A percentile compares a stretch with the other conserved stretches of the same genome.
phyloP scores from a whole-genome alignment of 1,140 invertebrate genomes.

The Helicoverpa armigera region DNA sequence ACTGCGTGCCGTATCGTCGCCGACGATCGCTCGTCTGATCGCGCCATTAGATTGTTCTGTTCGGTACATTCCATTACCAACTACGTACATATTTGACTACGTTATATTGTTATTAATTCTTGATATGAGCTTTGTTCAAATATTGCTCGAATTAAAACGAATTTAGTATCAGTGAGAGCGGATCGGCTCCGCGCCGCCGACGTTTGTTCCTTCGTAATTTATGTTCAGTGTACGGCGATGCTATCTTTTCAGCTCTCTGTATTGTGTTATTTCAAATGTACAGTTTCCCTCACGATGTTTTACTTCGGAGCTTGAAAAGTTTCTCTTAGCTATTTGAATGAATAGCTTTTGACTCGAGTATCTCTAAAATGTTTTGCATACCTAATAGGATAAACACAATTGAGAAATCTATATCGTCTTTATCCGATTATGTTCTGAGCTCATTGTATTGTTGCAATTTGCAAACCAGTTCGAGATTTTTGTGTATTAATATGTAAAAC shows the following conservation, averaged over 20 bases:
- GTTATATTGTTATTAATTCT: slow-evolving; percentile 40
- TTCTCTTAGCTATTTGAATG: slow-evolving; percentile 6
- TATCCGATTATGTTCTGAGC: not conserved
- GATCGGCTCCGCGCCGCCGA: slow-evolving; percentile 20
- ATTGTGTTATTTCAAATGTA: slow-evolving; percentile 33
- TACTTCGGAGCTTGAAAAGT: not conserved
- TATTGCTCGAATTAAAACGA: slow-evolving; percentile 35
- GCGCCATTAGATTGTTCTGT: slow-evolving; percentile 40
- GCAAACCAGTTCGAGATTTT: slow-evolving; percentile 23
- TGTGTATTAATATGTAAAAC: slow-evolving; percentile 30
- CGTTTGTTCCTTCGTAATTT: slow-evolving; percentile 31
- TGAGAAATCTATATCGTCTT: not conserved
- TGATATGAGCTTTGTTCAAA: slow-evolving; percentile 32
- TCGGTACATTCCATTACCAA: slow-evolving; percentile 42
- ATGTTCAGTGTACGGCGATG: slow-evolving; percentile 30
- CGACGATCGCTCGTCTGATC: slow-evolving; percentile 54
- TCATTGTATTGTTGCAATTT: slow-evolving; percentile 15
- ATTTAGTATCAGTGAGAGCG: slow-evolving; percentile 17
- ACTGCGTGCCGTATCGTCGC: slow-evolving; percentile 58
- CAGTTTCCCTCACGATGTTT: slow-evolving; percentile 22
- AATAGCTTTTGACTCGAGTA: slow-evolving; percentile 6
- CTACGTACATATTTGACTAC: slow-evolving; percentile 44
- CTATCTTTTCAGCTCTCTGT: slow-evolving; percentile 28
- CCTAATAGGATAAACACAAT: too few species aligned
- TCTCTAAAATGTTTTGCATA: not conserved